Evolutionary conservation across 2,797 vertebrate genomes (phyloP), one percentile per base, ranked within the genome.

Genomic region (Helostoma temminkii): DNA sequence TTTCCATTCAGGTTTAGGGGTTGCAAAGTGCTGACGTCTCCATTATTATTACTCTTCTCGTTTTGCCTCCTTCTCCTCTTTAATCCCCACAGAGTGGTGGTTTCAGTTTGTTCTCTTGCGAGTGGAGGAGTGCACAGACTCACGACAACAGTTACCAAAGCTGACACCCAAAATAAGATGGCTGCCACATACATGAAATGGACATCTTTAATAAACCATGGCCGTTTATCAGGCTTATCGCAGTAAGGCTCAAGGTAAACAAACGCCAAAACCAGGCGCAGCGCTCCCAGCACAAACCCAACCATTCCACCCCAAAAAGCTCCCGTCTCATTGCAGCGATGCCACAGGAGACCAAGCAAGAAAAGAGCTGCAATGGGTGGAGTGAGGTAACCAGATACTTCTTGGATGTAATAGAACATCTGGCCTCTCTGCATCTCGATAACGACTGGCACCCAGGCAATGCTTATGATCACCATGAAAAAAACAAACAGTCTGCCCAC

Each of bases 391-490:
- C 97, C 97, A 0, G 98, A 96, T 2, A 99, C 96, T 91, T 99
- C 98, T 87, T 99, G 98, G 78, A 99, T 99, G 86, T 99, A 99
- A 53, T 99, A 93, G 88, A 99, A 99, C 88, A 97, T 99, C 91
- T 99, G 98, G 34, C 98, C 98, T 19, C 98, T 96, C 89, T 99
- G 98, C 98, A 99, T 99, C 88, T 98, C 96, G 83, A 99, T 95
- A 22, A 98, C 97, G 71, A 98, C 97, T 1, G 98, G 98, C 41
- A 99, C 97, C 98, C 98, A 99, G n/a, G 96, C 96, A 14, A 99
- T 97, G 91, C 98, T 98, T 90, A 98, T 95, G 15, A 70, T 89
- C 78, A 99, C 97, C 98, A 99, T 99, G 80, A 98, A 45, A 5
- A 97, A 92, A 63, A 99, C 96, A 80, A 99, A 99, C 52, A 98